Base-by-base conservation (phyloP, 2,888 invertebrate genomes). In the Hydriomena furcata region DNA sequence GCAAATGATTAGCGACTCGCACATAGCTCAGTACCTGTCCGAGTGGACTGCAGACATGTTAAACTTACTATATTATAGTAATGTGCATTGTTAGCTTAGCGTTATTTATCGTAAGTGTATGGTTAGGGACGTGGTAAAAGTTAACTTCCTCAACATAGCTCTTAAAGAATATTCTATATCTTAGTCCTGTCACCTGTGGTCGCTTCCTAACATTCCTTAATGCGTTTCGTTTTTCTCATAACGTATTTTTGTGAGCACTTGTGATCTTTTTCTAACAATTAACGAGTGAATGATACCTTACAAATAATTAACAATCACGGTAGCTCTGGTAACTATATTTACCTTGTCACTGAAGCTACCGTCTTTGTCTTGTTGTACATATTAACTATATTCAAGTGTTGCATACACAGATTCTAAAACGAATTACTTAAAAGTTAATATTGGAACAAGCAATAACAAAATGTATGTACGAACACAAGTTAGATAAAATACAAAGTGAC, bases 91-190 rank as follows among this genome's bases (percentile, higher is more conserved):
- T 88, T 88, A 88, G 84, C 73, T 73, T 87, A 88, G 82, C 73
- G 75, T 89, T 80, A 84, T 84, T 84, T 87, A 84, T 82, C 76
- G 68, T 88, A 88, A 89, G 86, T 83, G 86, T 84, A 82, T 78
- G 65, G 69, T 75, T 87, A 89, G 84, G 83, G 82, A 83, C 77
- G 70, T 79, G 84, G 81, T 83, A 78, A 78, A 68, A 63, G 67
- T 68, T 69, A 67, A 69, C 73, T 80, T 67, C 72, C 70, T 79
- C 76, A 76, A 73, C 73, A 60, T 75, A 69, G 66, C 71, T 69
- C 71, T 72, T 67, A 75, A 66, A 71, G 65, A 66, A 68, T 72
- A 64, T 68, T n/a, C 65, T 65, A 64, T 71, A 69, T 65, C 66
- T 79, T 74, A 82, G 72, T 83, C 80, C 80, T 83, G 67, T 79